phyloP scores from a whole-genome alignment of 1,140 invertebrate genomes.

The Rhizoglyphus robini region DNA sequence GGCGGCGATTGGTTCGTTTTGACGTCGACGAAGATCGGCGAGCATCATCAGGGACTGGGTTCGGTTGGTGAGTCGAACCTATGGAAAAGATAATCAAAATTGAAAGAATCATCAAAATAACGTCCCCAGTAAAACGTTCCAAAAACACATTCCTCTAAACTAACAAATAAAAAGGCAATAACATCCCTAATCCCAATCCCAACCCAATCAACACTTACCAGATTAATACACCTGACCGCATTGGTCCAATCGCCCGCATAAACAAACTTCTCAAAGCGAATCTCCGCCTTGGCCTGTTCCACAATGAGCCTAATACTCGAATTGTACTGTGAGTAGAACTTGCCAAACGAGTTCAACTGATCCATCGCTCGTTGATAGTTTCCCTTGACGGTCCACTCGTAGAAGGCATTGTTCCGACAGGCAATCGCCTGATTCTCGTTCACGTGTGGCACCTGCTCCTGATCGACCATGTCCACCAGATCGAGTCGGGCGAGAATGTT shows the following conservation, averaged over 20 bases:
- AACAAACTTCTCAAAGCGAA: constrained; percentile 21
- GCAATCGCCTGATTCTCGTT: constrained; percentile 22
- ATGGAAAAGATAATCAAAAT: too few species aligned
- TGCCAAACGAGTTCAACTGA: background rate
- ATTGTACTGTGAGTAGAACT: constrained; percentile 16
- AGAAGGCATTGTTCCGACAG: constrained; percentile 18
- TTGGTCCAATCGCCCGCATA: constrained; percentile 14
- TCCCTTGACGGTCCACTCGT: constrained; percentile 19
- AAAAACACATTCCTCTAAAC: too few species aligned
- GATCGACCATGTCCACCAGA: constrained; percentile 18
- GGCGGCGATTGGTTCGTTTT: constrained; percentile 9
- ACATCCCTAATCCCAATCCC: too few species aligned
- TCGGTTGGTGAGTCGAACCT: background rate
- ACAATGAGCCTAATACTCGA: constrained; percentile 8
- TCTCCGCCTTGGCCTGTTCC: constrained; percentile 20
- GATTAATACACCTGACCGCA: constrained; percentile 5
- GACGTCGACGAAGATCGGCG: background rate
- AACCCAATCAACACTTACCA: too few species aligned
- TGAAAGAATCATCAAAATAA: too few species aligned
- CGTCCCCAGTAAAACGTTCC: too few species aligned
- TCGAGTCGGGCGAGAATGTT: constrained; percentile 19
- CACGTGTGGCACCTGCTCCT: constrained; percentile 18
- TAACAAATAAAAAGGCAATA: too few species aligned
- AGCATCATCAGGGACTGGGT: background rate
- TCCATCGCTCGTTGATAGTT: constrained; percentile 11